These are phyloP conservation scores for Achlya flavicornis DNA, from an alignment of 2,888 invertebrate genomes.

Conservation along the genomic window DNA sequence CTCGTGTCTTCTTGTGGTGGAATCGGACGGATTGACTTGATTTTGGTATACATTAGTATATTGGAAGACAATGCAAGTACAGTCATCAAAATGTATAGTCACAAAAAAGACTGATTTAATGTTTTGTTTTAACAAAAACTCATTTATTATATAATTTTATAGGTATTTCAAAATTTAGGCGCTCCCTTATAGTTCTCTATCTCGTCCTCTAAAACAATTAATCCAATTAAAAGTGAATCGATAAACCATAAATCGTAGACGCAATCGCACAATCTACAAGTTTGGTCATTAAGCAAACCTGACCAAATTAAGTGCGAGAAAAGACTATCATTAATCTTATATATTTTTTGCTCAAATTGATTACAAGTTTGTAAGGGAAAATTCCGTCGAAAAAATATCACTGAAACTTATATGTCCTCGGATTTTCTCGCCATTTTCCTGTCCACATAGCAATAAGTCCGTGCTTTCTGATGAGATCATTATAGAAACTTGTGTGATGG, in stretches of 20 bases:
- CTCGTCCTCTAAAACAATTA: background rate
- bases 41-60: too few relatives aligned
- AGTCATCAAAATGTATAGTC: too few relatives aligned
- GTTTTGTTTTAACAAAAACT: too few relatives aligned
- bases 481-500: background rate
- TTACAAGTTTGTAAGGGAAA: constrained; percentile 12
- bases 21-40: too few relatives aligned
- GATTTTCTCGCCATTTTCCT: background rate
- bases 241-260: constrained; percentile 10
- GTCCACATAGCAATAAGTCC: constrained; percentile 1
- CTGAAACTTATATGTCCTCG: background rate
- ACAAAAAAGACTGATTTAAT: too few relatives aligned
- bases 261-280: constrained; percentile 1
- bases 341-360: constrained; percentile 12
- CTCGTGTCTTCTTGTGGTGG: too few relatives aligned
- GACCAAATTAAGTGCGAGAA: constrained; percentile 8
- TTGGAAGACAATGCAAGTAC: too few relatives aligned
- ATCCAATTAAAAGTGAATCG: too few relatives aligned
- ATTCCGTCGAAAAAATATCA: constrained; percentile 5
- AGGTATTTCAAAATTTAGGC: too few relatives aligned
- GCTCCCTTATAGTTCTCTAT: too few relatives aligned
- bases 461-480: background rate
- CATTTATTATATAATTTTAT: too few relatives aligned
- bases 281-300: constrained; percentile 14
- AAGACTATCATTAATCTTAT: constrained; percentile 9